Conservation (phyloP, 2,797 vertebrate genomes). For the Myiotriccus ornatus region DNA sequence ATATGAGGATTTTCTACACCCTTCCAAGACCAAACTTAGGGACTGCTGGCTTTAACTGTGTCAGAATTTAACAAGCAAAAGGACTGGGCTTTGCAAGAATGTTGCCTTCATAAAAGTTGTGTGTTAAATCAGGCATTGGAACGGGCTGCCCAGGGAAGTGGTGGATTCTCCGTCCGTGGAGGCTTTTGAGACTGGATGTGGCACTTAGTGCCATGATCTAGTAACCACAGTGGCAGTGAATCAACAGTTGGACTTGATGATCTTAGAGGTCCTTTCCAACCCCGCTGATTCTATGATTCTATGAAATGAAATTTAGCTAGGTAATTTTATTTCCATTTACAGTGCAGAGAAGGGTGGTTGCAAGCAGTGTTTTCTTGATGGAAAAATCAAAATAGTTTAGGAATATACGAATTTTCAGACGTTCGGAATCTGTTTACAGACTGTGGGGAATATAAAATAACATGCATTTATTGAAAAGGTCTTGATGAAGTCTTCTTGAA, state of each 20-base stretch:
- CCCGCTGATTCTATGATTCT: no score
- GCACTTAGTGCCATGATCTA: no score
- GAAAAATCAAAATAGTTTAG: background rate
- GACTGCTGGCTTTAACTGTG: background rate
- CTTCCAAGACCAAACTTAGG: background rate
- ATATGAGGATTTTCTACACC: background rate
- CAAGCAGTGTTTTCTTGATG: background rate
- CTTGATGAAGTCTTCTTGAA: slow-evolving; percentile 17
- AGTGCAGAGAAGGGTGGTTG: background rate
- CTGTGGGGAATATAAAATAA: slow-evolving; percentile 10
- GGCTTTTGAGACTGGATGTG: no score
- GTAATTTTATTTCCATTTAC: background rate
- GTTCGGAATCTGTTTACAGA: background rate
- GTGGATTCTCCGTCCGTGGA: no score
- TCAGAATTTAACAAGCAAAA: background rate
- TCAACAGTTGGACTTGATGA: no score
- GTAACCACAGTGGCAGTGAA: no score
- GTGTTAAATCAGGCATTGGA: background rate
- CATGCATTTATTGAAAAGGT: background rate
- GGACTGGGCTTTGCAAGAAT: background rate
- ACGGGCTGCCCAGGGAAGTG: no score
- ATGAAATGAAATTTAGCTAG: background rate
- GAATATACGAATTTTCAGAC: background rate
- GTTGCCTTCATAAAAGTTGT: background rate
- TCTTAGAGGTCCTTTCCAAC: no score